Evolutionary conservation across 1,140 invertebrate genomes (phyloP).

Genomic region (Nymphalis io): DNA sequence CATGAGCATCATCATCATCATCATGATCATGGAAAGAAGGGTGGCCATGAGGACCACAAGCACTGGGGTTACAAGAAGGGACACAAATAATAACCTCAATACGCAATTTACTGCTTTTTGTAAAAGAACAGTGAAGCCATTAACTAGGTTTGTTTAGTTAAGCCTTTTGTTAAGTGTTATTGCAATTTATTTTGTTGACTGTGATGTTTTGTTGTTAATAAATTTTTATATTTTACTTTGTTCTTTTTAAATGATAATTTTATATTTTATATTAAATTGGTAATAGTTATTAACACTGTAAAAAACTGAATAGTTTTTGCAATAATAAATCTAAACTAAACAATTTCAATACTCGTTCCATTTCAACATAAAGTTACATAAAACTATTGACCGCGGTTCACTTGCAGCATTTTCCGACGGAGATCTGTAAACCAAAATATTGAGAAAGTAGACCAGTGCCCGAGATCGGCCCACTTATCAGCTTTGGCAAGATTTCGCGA

Average conservation of each 20-base stretch:
- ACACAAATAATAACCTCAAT: conserved; percentile 67
- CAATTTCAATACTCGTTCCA: conserved; percentile 60
- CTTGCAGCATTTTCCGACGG: conserved; percentile 61
- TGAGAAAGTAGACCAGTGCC: conserved; percentile 70
- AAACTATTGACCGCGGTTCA: conserved; percentile 62
- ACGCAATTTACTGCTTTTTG: conserved; percentile 36
- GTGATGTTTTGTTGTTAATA: conserved; percentile 57
- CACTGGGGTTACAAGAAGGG: conserved; percentile 81
- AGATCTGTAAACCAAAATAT: conserved; percentile 62
- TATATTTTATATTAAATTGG: background rate
- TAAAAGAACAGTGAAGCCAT: conserved; percentile 46
- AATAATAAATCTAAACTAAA: conserved; percentile 32
- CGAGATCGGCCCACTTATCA: conserved; percentile 72
- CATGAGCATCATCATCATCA: conserved; percentile 83
- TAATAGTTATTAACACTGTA: background rate
- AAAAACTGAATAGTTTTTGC: background rate
- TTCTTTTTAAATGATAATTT: conserved; percentile 13
- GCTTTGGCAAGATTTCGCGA: conserved; percentile 58
- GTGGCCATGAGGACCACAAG: conserved; percentile 80
- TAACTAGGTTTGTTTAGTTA: conserved; percentile 52
- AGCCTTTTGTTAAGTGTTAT: conserved; percentile 52
- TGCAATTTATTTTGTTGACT: conserved; percentile 52
- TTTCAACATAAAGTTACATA: conserved; percentile 73
- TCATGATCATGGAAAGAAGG: conserved; percentile 83
- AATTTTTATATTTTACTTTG: conserved; percentile 37